Conservation (phyloP, 2,888 invertebrate genomes). For the Geotrupes spiniger region DNA sequence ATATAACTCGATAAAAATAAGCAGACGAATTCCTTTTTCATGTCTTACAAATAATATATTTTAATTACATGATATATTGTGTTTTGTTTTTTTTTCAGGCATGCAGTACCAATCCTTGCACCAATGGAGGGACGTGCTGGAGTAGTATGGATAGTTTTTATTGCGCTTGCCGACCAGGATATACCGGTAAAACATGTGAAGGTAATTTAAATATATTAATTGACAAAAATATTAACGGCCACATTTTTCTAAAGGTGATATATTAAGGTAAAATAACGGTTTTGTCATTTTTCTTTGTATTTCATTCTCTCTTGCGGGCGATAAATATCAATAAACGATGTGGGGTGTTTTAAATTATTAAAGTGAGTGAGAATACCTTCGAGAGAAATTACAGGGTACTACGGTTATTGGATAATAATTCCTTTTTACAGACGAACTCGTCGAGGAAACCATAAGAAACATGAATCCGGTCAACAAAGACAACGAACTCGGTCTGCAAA, state of each 20-base stretch:
- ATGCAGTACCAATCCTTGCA: conserved; percentile 69
- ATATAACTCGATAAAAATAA: too few relatives aligned
- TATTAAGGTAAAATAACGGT: too few relatives aligned
- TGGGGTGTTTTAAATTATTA: background rate
- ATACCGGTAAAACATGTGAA: conserved; percentile 77
- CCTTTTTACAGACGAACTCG: conserved; percentile 62
- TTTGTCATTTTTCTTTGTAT: background rate
- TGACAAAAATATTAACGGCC: too few relatives aligned
- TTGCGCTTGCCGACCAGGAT: conserved; percentile 79
- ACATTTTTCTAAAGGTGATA: too few relatives aligned
- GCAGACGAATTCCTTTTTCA: too few relatives aligned
- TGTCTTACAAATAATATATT: background rate
- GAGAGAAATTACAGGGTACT: background rate
- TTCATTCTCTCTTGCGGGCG: background rate
- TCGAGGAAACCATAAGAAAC: conserved; percentile 60
- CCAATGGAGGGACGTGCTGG: conserved; percentile 77
- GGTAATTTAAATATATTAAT: conserved; percentile 50
- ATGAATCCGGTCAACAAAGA: conserved; percentile 30
- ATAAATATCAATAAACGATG: conserved; percentile 15
- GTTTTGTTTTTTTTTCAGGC: conserved; percentile 52
- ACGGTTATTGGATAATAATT: background rate
- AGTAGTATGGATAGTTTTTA: conserved; percentile 71
- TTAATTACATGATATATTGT: conserved; percentile 1
- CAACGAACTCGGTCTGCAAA: conserved; percentile 31
- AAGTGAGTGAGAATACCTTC: conserved; percentile 7